phyloP scores from a whole-genome alignment of 2,888 invertebrate species.

The Noctua janthe region DNA sequence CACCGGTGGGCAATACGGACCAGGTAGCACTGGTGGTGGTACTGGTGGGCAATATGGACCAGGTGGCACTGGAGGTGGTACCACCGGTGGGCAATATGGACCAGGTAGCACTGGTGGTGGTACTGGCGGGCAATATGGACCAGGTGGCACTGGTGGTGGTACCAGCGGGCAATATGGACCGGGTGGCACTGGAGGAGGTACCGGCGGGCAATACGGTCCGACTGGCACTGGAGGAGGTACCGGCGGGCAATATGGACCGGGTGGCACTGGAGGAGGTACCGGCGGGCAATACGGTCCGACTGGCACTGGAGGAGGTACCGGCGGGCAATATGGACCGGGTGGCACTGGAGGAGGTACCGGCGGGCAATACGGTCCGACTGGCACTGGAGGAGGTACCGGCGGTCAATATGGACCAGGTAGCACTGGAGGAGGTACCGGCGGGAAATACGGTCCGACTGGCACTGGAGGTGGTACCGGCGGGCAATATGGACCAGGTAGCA shows the following conservation, averaged over 20 bases:
- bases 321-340: not conserved
- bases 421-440: conserved; percentile 22
- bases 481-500: conserved; percentile 47
- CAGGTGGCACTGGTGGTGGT: not conserved
- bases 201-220: not conserved
- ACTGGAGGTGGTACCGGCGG: conserved; percentile 29
- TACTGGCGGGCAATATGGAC: not conserved
- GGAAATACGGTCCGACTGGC: conserved; percentile 36
- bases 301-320: not conserved
- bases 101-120: not conserved
- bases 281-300: not conserved
- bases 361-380: not conserved
- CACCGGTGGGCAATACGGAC: conserved; percentile 34
- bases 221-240: not conserved
- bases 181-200: not conserved
- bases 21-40: conserved; percentile 19
- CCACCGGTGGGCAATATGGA: not conserved
- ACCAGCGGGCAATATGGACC: not conserved
- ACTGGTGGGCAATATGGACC: conserved; percentile 3
- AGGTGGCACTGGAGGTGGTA: not conserved
- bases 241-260: conserved; percentile 37
- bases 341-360: not conserved
- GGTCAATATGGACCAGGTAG: conserved; percentile 20
- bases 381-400: not conserved
- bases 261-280: conserved; percentile 19